A percentile compares a stretch with the other conserved stretches of the same genome.
phyloP scores from a whole-genome alignment of 2,113 vertebrate species.

The Cavia aperea region DNA sequence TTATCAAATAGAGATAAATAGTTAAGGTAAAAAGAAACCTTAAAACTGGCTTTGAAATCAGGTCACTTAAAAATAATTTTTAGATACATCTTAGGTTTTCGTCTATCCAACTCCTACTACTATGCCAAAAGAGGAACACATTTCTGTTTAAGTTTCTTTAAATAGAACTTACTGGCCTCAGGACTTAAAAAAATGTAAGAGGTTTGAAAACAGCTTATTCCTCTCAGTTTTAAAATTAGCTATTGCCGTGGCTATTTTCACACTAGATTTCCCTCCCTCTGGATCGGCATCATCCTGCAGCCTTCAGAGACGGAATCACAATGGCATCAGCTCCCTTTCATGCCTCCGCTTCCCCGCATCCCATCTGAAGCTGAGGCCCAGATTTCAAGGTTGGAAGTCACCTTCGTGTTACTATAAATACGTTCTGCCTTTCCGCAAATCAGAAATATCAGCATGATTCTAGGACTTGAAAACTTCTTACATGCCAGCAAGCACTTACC shows the following conservation, averaged over 20 bases:
- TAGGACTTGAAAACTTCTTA: slow-evolving; percentile 54
- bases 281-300: neutral
- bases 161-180: slow-evolving; percentile 64
- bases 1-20: slow-evolving; percentile 8
- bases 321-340: neutral
- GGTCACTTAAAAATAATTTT: slow-evolving; percentile 64
- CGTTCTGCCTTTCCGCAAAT: slow-evolving; percentile 54
- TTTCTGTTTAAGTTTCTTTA: slow-evolving; percentile 63
- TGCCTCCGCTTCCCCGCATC: neutral
- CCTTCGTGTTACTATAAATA: slow-evolving; percentile 65
- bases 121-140: slow-evolving; percentile 54
- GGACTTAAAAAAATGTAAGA: slow-evolving; percentile 63
- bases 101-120: slow-evolving; percentile 60
- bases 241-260: slow-evolving; percentile 59
- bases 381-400: slow-evolving; percentile 56
- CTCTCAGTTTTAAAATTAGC: slow-evolving; percentile 69
- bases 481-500: slow-evolving; percentile 58
- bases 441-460: slow-evolving; percentile 42
- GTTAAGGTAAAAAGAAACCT: neutral
- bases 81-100: slow-evolving; percentile 52
- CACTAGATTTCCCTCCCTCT: slow-evolving; percentile 24
- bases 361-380: slow-evolving; percentile 8
- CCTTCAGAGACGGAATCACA: slow-evolving; percentile 23
- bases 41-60: slow-evolving; percentile 61
- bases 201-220: slow-evolving; percentile 64